phyloP scores from a whole-genome alignment of 2,797 vertebrate genomes.

The Kryptopterus vitreolus region DNA sequence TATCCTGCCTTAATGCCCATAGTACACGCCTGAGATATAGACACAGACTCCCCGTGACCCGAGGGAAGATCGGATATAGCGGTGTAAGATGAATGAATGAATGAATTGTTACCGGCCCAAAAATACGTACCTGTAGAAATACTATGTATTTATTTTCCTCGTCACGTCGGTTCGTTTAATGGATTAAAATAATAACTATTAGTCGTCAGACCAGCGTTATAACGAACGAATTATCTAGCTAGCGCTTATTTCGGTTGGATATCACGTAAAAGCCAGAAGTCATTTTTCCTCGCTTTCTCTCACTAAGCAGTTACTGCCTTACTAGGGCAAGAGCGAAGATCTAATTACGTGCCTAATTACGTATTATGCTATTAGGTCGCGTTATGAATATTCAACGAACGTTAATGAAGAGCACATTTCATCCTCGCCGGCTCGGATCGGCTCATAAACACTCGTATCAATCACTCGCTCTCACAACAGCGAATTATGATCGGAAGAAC shows the following conservation, averaged over 20 bases:
- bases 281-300: slow-evolving; percentile 17
- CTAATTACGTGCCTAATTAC: slow-evolving; percentile 33
- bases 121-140: neutral
- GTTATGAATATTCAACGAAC: slow-evolving; percentile 27
- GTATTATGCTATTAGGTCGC: slow-evolving; percentile 31
- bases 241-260: slow-evolving; percentile 12
- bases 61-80: no score
- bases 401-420: slow-evolving; percentile 37
- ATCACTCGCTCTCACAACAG: slow-evolving; percentile 9
- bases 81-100: no score
- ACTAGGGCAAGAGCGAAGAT: slow-evolving; percentile 8
- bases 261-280: slow-evolving; percentile 1
- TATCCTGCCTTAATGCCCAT: no score
- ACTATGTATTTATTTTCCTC: neutral
- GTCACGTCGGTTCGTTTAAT: neutral
- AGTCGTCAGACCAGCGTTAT: neutral
- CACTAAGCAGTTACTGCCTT: slow-evolving; percentile 21
- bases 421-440: slow-evolving; percentile 13
- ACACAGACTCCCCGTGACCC: no score
- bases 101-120: no score
- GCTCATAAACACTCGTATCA: slow-evolving; percentile 26
- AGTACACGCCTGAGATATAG: no score
- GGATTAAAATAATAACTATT: slow-evolving; percentile 12
- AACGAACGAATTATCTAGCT: slow-evolving; percentile 9
- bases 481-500: slow-evolving; percentile 8